Evolutionary conservation across 2,113 vertebrate species (phyloP), one percentile per base, ranked within the genome.

Genomic region (Pteropus alecto): DNA sequence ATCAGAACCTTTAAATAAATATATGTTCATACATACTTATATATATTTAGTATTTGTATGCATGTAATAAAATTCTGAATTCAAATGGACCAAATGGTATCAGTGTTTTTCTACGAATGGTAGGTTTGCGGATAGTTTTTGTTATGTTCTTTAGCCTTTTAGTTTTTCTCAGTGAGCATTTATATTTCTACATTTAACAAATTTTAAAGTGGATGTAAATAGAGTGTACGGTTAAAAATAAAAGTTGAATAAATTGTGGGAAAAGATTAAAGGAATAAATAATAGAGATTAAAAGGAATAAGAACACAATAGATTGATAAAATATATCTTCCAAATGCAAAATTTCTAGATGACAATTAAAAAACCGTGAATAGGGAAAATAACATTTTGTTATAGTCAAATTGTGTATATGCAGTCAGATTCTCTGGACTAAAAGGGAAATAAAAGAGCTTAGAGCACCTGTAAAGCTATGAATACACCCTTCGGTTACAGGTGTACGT

Each of bases 221-320:
- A 81, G 35, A 73, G 46, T 26, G 0, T 88, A 38, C 8, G 67
- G 18, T 90, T 93, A 71, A 90, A 84, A 92, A 46, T 63, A 79
- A 84, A 93, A 93, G 5, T 48, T 95, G 68, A 91, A 78, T 88
- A 88, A 60, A 77, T 56, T 81, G n/a, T 88, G 48, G 54, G 12
- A 35, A 46, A 71, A 48, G 21, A 51, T 71, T 60, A 90, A 81
- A 93, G 87, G 8, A 58, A 61, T 94, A 46, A 71, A 46, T 94
- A 70, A 43, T 87, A 73, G 51, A 68, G 7, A 2, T 2, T 84
- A 68, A 73, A 71, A 84, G 41, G 19, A 85, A 46, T 67, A 74
- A 73, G 15, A 70, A 78, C 46, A 88, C 46, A 91, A 51, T 65
- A 84, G 41, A 60, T 43, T 71, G 16, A 82, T 71, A 71, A 93